Conservation (phyloP, 2,797 vertebrate species). For the Distichodus sexfasciatus region DNA sequence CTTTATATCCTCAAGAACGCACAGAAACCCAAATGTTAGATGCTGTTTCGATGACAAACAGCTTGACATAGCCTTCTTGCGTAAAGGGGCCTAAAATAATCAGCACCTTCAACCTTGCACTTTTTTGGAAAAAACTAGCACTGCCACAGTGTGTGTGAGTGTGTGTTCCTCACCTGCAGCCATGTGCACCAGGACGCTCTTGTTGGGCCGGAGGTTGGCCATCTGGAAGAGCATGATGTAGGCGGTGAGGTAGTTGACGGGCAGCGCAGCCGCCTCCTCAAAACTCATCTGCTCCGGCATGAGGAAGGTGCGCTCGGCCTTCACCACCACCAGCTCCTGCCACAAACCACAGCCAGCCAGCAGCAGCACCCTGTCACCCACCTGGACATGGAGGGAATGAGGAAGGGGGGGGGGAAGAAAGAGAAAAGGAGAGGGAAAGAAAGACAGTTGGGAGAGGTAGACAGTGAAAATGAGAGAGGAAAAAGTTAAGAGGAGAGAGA, state of each 20-base stretch:
- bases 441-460: background rate
- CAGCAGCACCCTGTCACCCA: constrained; percentile 84
- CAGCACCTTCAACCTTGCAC: too few relatives aligned
- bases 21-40: too few relatives aligned
- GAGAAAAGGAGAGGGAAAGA: background rate
- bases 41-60: too few relatives aligned
- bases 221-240: constrained; percentile 90
- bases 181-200: constrained; percentile 90
- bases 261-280: constrained; percentile 84
- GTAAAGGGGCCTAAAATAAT: too few relatives aligned
- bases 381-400: constrained; percentile 61
- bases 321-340: constrained; percentile 81
- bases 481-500: background rate
- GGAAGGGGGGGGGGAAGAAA: background rate
- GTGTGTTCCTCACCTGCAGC: constrained; percentile 78
- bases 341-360: constrained; percentile 77
- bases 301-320: constrained; percentile 65
- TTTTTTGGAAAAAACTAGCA: too few relatives aligned
- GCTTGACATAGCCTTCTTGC: too few relatives aligned
- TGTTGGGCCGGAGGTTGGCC: constrained; percentile 82
- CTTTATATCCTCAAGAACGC: too few relatives aligned
- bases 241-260: constrained; percentile 86
- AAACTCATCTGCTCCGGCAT: constrained; percentile 91
- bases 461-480: too few relatives aligned
- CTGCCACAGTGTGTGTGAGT: background rate